Evolutionary conservation across 2,113 vertebrate species (phyloP).

Genomic region (Hydrochoerus hydrochaeris): DNA sequence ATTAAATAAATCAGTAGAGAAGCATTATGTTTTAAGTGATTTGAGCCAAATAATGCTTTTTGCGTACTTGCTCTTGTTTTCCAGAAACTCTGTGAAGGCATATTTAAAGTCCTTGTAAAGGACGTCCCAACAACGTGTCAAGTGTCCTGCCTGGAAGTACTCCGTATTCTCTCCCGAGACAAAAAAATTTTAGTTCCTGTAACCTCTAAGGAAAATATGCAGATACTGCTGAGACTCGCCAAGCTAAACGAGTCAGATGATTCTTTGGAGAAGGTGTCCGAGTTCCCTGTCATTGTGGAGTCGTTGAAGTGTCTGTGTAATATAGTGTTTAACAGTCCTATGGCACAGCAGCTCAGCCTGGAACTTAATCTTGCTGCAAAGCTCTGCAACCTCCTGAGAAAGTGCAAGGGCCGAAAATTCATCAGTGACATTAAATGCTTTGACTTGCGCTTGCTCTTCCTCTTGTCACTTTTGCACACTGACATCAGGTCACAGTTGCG

Average conservation of each 20-base stretch:
- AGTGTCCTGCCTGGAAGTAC: slow-evolving; percentile 94
- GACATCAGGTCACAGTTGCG: slow-evolving; percentile 91
- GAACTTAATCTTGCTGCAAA: slow-evolving; percentile 93
- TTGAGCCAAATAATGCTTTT: slow-evolving; percentile 66
- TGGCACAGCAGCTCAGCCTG: slow-evolving; percentile 94
- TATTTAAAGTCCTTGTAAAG: slow-evolving; percentile 91
- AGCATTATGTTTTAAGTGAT: slow-evolving; percentile 52
- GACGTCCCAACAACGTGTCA: slow-evolving; percentile 90
- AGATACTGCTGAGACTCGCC: slow-evolving; percentile 92
- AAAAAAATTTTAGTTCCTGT: slow-evolving; percentile 95
- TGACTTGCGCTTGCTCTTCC: slow-evolving; percentile 96
- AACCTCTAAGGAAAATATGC: slow-evolving; percentile 93
- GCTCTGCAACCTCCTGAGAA: slow-evolving; percentile 91
- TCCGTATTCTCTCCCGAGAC: slow-evolving; percentile 97
- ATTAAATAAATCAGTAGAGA: slow-evolving; percentile 15
- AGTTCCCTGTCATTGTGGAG: slow-evolving; percentile 95
- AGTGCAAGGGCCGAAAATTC: slow-evolving; percentile 85
- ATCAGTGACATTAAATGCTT: slow-evolving; percentile 95
- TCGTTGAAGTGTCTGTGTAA: slow-evolving; percentile 99
- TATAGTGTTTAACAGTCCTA: slow-evolving; percentile 95
- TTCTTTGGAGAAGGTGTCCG: slow-evolving; percentile 86
- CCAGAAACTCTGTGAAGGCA: slow-evolving; percentile 93
- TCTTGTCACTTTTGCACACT: slow-evolving; percentile 94
- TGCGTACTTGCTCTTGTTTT: slow-evolving; percentile 68
- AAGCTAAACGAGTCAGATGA: slow-evolving; percentile 86